Evolutionary conservation across 2,113 vertebrate species (phyloP).

Genomic region (Hemiprocne comata): DNA sequence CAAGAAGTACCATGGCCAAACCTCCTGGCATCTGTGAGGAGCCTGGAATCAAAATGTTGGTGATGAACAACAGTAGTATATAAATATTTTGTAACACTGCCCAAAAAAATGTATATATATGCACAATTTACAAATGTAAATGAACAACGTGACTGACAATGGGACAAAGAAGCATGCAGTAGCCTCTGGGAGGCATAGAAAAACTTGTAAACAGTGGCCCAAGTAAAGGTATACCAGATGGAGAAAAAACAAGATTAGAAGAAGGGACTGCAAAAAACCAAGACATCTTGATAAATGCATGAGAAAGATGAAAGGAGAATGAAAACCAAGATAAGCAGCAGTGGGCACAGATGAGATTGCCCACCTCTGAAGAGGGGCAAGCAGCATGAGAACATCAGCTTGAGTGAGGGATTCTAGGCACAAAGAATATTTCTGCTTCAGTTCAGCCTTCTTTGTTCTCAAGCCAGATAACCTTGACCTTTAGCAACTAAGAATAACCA

Average conservation of each 20-base stretch:
- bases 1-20: neutral
- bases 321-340: neutral
- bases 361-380: neutral
- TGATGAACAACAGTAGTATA: neutral
- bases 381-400: neutral
- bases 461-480: neutral
- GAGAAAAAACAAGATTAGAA: neutral
- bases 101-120: neutral
- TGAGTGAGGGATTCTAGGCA: too few relatives aligned
- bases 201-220: neutral
- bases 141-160: neutral
- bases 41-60: neutral
- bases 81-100: neutral
- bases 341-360: neutral
- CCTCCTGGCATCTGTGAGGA: fast-evolving
- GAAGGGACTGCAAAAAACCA: neutral
- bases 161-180: neutral
- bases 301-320: neutral
- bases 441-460: neutral
- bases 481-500: neutral
- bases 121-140: neutral
- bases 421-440: neutral
- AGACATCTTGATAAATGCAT: neutral
- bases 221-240: neutral
- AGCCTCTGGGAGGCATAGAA: neutral